These are phyloP conservation scores for Bubalus kerabau DNA, from an alignment of 2,113 vertebrate genomes.

Conservation along the genomic window DNA sequence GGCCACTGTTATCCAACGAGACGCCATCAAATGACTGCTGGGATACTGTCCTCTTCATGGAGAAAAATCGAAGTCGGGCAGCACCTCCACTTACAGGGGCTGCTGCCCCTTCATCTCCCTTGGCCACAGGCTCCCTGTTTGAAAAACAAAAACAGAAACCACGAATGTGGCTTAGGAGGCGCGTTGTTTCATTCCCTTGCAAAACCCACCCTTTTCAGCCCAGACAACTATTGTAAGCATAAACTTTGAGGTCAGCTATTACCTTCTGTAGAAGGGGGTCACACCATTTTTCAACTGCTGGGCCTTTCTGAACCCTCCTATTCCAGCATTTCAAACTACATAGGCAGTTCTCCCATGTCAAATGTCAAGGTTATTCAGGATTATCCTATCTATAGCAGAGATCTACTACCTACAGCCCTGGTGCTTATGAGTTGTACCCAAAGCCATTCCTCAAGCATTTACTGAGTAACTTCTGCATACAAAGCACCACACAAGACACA, in stretches of 20 bases:
- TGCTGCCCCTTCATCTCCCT: slow-evolving; percentile 80
- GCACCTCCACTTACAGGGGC: slow-evolving; percentile 68
- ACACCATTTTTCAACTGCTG: not conserved
- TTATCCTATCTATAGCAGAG: not conserved
- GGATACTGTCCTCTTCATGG: slow-evolving; percentile 90
- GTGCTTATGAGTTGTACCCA: not conserved
- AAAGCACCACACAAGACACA: not conserved
- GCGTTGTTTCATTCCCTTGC: not conserved
- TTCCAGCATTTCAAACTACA: not conserved
- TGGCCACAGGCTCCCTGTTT: slow-evolving; percentile 84
- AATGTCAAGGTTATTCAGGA: not conserved
- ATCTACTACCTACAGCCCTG: not conserved
- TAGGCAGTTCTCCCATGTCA: not conserved
- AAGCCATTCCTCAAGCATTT: not conserved
- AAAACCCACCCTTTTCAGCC: not conserved
- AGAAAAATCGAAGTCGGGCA: slow-evolving; percentile 80
- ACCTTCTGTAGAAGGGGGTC: not conserved
- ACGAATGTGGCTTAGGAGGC: not conserved
- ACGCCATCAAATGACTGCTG: slow-evolving; percentile 93
- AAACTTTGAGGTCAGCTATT: not conserved
- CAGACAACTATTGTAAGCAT: not conserved
- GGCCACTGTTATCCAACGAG: slow-evolving; percentile 88
- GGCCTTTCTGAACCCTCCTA: not conserved
- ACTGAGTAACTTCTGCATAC: not conserved
- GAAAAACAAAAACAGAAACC: not conserved